Evolutionary conservation across 2,888 invertebrate species (phyloP).

Genomic region (Drosophila neoperkinsi): DNA sequence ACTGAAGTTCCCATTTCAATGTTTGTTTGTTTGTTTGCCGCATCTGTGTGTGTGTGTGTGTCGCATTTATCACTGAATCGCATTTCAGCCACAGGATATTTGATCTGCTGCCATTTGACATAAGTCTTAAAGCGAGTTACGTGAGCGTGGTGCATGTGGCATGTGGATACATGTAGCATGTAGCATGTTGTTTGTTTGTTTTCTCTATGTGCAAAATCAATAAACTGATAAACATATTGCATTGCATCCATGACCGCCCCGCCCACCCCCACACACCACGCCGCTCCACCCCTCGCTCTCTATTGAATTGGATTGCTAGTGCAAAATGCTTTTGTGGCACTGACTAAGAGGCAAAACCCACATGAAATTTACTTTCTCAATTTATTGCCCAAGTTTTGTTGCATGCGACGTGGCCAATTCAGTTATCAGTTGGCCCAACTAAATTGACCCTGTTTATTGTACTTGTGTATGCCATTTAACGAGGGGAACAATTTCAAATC

Average conservation of each 20-base stretch:
- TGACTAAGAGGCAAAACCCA: slow-evolving; percentile 1
- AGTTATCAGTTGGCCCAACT: slow-evolving; percentile 11
- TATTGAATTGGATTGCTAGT: slow-evolving; percentile 47
- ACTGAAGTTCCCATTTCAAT: not conserved
- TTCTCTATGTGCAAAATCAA: slow-evolving; percentile 63
- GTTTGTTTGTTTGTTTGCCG: not conserved
- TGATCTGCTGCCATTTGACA: slow-evolving; percentile 79
- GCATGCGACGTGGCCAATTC: slow-evolving; percentile 18
- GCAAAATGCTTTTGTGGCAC: slow-evolving; percentile 15
- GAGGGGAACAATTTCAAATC: not conserved
- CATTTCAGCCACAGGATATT: slow-evolving; percentile 80
- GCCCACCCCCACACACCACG: too few species aligned
- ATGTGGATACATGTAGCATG: slow-evolving; percentile 60
- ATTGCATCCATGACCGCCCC: slow-evolving; percentile 15
- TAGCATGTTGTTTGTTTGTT: slow-evolving; percentile 21
- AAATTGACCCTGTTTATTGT: not conserved
- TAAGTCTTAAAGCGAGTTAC: slow-evolving; percentile 51
- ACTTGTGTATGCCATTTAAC: not conserved
- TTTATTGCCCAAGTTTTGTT: slow-evolving; percentile 40
- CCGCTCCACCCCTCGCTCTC: not conserved
- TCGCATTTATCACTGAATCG: slow-evolving; percentile 78
- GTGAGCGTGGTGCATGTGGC: slow-evolving; percentile 10
- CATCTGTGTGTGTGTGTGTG: slow-evolving; percentile 44
- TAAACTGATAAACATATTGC: slow-evolving; percentile 74
- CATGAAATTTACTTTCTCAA: slow-evolving; percentile 49